Conservation (phyloP, 2,888 invertebrate species). For the Cyclophora albipunctata region DNA sequence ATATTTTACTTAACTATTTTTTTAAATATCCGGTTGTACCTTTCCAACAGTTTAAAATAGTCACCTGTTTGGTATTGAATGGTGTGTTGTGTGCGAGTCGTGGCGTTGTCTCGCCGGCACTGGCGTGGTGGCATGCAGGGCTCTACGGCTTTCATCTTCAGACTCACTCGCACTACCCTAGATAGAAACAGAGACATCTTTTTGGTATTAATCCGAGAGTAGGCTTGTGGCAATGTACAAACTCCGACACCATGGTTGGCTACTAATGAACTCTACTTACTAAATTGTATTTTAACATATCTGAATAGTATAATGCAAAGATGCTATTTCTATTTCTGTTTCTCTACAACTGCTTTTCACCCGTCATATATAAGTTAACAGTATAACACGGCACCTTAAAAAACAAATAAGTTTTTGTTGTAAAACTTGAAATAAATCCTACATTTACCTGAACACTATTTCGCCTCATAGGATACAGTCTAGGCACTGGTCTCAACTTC, state of each 20-base stretch:
- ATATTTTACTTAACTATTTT: too few species aligned
- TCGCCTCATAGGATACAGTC: conserved; percentile 77
- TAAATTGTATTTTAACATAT: too few species aligned
- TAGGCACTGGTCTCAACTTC: conserved; percentile 81
- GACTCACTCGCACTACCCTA: conserved; percentile 80
- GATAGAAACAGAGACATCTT: neutral
- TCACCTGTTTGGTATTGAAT: conserved; percentile 42
- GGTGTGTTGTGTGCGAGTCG: conserved; percentile 54
- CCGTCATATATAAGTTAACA: neutral
- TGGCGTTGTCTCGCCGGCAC: conserved; percentile 43
- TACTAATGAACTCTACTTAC: too few species aligned
- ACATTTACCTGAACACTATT: conserved; percentile 76
- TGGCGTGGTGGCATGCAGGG: conserved; percentile 38
- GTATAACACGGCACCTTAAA: too few species aligned
- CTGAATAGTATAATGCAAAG: too few species aligned
- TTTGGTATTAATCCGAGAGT: too few species aligned
- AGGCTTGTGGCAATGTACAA: too few species aligned
- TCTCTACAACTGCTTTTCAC: neutral
- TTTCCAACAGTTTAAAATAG: too few species aligned
- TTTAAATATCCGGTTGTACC: too few species aligned
- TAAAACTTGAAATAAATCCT: conserved; percentile 36
- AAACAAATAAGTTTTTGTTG: too few species aligned
- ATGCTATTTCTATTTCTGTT: too few species aligned
- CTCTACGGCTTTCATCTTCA: conserved; percentile 76
- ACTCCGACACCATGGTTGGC: too few species aligned